A percentile compares a stretch with the other conserved stretches of the same genome.
These are phyloP conservation scores for Azorinus chamasolen DNA, from an alignment of 2,888 invertebrate genomes.

Conservation along the genomic window DNA sequence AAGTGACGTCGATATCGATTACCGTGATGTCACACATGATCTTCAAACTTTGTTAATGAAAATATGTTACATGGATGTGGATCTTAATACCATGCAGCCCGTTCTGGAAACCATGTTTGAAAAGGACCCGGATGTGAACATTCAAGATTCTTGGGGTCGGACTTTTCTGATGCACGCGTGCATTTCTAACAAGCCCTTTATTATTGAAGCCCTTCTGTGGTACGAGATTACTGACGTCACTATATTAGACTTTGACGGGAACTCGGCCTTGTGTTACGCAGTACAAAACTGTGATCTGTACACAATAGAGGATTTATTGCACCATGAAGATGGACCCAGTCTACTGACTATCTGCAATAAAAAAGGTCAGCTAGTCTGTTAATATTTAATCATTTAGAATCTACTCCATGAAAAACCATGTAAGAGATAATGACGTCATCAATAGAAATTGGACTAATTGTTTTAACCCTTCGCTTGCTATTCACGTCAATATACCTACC, in stretches of 20 bases:
- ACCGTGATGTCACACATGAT: constrained; percentile 74
- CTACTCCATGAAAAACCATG: no score
- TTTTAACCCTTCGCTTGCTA: no score
- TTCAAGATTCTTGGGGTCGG: constrained; percentile 73
- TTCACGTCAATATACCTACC: no score
- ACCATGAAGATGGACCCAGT: constrained; percentile 53
- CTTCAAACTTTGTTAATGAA: constrained; percentile 77
- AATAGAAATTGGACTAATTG: no score
- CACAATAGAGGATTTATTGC: constrained; percentile 68
- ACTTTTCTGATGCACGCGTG: constrained; percentile 80
- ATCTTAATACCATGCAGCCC: constrained; percentile 42
- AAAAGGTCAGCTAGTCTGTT: constrained; percentile 70
- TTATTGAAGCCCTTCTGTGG: constrained; percentile 68
- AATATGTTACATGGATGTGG: constrained; percentile 71
- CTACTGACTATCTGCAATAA: constrained; percentile 57
- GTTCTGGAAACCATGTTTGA: constrained; percentile 65
- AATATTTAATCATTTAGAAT: no score
- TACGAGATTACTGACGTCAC: constrained; percentile 65
- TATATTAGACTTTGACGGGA: constrained; percentile 75
- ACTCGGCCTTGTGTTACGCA: constrained; percentile 75
- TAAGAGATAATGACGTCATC: no score
- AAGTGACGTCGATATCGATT: constrained; percentile 69
- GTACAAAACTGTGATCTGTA: constrained; percentile 66
- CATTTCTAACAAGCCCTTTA: constrained; percentile 66
- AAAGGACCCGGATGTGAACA: constrained; percentile 68